A percentile compares a stretch with the other conserved stretches of the same genome.
These are phyloP conservation scores for Tortrix viridana DNA, from an alignment of 2,888 invertebrate species.

Conservation along the genomic window DNA sequence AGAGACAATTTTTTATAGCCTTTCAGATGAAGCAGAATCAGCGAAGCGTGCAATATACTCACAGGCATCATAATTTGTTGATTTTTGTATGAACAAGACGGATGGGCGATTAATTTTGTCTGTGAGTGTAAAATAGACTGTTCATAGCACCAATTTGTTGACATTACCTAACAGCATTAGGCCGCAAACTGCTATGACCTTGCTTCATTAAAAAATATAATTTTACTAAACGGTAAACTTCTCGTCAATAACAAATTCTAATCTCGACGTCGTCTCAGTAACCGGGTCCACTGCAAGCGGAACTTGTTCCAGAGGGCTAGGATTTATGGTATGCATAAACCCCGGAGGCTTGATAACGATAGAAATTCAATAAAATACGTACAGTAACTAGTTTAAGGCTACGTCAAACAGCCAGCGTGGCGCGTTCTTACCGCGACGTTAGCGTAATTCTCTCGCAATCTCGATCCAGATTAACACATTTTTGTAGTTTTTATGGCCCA, in stretches of 20 bases:
- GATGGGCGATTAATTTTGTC: too few species aligned
- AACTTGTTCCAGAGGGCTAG: slow-evolving; percentile 13
- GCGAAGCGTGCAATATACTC: slow-evolving; percentile 59
- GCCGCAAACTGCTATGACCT: slow-evolving; percentile 8
- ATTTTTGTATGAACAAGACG: too few species aligned
- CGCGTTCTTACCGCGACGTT: too few species aligned
- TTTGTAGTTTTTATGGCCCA: too few species aligned
- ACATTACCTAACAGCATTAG: slow-evolving; percentile 1
- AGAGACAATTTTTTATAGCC: neutral
- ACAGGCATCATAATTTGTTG: too few species aligned
- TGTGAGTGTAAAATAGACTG: slow-evolving; percentile 58
- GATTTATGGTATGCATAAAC: slow-evolving; percentile 37
- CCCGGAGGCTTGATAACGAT: slow-evolving; percentile 21
- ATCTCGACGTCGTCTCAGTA: neutral
- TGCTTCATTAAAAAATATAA: neutral
- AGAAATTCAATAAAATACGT: slow-evolving; percentile 35
- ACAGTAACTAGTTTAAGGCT: slow-evolving; percentile 38
- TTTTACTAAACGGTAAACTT: neutral
- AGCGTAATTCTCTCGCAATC: too few species aligned
- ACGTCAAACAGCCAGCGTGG: too few species aligned
- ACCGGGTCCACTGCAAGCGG: neutral
- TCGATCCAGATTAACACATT: too few species aligned
- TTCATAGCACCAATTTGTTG: slow-evolving; percentile 47
- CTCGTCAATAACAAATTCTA: neutral
- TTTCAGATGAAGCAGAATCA: slow-evolving; percentile 36